phyloP scores from a whole-genome alignment of 2,888 invertebrate species.

The Lasioglossum oenotherae region DNA sequence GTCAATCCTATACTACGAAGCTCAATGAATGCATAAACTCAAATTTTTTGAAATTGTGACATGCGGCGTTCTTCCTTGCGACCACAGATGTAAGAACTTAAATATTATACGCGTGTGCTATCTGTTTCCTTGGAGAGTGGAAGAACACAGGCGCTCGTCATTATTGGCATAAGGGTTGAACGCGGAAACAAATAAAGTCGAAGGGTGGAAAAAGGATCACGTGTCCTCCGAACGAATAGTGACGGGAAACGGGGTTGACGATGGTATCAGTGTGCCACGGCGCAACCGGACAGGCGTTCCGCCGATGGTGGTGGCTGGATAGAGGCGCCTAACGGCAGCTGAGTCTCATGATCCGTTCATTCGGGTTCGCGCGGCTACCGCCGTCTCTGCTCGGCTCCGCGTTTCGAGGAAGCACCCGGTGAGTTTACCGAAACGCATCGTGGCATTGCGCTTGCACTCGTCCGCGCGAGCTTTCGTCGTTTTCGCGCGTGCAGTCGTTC shows the following conservation, averaged over 20 bases:
- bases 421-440: conserved; percentile 55
- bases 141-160: not conserved
- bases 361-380: conserved; percentile 68
- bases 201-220: not conserved
- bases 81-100: not conserved
- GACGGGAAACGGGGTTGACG: not conserved
- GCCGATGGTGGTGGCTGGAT: conserved; percentile 53
- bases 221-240: not conserved
- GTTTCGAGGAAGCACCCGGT: conserved; percentile 53
- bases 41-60: too few relatives aligned
- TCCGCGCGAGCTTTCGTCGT: conserved; percentile 47
- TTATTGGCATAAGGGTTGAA: conserved; percentile 1
- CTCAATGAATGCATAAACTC: too few relatives aligned
- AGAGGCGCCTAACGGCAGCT: conserved; percentile 60
- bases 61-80: too few relatives aligned
- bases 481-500: conserved; percentile 29
- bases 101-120: not conserved
- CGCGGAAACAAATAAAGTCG: not conserved
- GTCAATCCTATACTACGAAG: too few relatives aligned
- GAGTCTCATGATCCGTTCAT: conserved; percentile 66
- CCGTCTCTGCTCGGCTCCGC: conserved; percentile 62
- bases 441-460: conserved; percentile 60
- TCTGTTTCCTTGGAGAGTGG: not conserved
- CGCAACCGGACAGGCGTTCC: conserved; percentile 60
- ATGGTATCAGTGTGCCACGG: conserved; percentile 56